Evolutionary conservation across 2,113 vertebrate species (phyloP).

Genomic region (Cheirogaleus medius): DNA sequence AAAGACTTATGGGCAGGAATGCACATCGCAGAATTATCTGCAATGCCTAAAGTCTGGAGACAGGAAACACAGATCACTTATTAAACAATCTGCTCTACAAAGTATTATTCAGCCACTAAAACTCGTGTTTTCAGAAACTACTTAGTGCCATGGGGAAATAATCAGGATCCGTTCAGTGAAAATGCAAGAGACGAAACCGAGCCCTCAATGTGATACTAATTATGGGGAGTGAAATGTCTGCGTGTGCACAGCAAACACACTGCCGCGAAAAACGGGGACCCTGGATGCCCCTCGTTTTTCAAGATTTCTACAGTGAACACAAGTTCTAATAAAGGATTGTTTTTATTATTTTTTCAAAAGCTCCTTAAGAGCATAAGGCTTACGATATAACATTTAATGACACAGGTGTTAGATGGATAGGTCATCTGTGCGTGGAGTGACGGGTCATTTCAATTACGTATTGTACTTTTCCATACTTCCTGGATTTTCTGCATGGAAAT

Average conservation of each 20-base stretch:
- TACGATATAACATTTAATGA: rapidly evolving
- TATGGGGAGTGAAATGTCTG: too few relatives aligned
- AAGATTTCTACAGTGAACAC: not conserved
- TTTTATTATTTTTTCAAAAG: not conserved
- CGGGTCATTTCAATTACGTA: not conserved
- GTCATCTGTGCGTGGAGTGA: not conserved
- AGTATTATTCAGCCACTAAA: not conserved
- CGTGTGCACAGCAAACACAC: rapidly evolving
- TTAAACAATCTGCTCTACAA: not conserved
- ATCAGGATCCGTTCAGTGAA: not conserved
- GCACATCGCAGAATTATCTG: rapidly evolving
- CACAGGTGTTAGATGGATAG: rapidly evolving
- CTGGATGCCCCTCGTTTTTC: rapidly evolving
- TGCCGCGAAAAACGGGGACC: rapidly evolving
- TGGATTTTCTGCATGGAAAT: not conserved
- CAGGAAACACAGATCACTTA: not conserved
- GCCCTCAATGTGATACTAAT: rapidly evolving
- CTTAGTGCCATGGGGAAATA: not conserved
- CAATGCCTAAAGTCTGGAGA: not conserved
- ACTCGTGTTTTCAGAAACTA: not conserved
- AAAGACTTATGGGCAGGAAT: not conserved
- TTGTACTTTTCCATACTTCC: too few relatives aligned
- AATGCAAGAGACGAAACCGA: not conserved
- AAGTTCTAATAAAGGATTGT: not conserved
- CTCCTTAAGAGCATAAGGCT: not conserved